Base-by-base conservation (phyloP, 1,140 invertebrate species). In the Oscheius sp. region DNA sequence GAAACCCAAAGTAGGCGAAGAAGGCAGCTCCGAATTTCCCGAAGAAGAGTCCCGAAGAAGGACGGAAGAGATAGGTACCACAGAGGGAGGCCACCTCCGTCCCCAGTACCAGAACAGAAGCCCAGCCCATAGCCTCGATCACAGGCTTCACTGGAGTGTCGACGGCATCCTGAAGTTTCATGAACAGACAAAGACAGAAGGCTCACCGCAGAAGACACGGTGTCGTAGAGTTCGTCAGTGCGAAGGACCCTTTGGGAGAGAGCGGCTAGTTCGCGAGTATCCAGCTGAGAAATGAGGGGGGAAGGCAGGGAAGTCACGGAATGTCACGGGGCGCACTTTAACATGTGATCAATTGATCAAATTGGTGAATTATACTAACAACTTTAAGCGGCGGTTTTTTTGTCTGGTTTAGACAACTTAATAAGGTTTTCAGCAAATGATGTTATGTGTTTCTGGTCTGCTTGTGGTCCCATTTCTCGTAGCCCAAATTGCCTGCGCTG, bases 391-490 rank as follows among this genome's bases (percentile, higher is more conserved):
- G n/a, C n/a, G n/a, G n/a, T n/a, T n/a, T n/a, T n/a, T n/a, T n/a
- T n/a, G n/a, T n/a, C n/a, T n/a, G n/a, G n/a, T n/a, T n/a, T n/a
- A n/a, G n/a, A n/a, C n/a, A n/a, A n/a, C n/a, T n/a, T n/a, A n/a
- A n/a, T n/a, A n/a, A n/a, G n/a, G 7, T 4, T 58, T 67, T 15
- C 75, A 76, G 74, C 75, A 76, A 65, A 75, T 65, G 68, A 77
- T 76, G 68, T 35, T 77, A 4, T 76, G 73, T 45, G 18, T 77
- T 1, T 76, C 73, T 2, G 77, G 76, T 2, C 34, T 77, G 29
- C 73, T 77, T 3, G 76, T 77, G 13, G 45, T 66, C 31, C 76
- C 76, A 7, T 77, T 68, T 32, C 42, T 77, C 20, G 62, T 77
- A 31, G 63, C 76, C 4, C 58, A 76, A 26, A 62, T 64, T 35